These are phyloP conservation scores for Drosophila truncata DNA, from an alignment of 1,140 invertebrate species.

Conservation along the genomic window DNA sequence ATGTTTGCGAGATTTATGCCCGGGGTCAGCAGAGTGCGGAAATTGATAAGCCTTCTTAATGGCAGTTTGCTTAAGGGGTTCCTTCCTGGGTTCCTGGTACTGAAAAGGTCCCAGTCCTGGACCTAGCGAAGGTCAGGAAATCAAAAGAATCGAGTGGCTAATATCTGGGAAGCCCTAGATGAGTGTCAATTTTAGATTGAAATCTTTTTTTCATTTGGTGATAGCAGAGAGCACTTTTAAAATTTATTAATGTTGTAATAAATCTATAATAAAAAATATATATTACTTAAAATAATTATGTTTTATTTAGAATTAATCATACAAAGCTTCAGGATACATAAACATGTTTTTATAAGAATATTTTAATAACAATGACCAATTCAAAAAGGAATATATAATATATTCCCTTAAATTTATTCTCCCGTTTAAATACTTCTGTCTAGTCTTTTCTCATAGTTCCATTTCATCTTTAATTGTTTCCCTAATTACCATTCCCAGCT, in stretches of 20 bases:
- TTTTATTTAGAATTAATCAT: background rate
- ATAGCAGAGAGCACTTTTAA: background rate
- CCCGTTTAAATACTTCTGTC: background rate
- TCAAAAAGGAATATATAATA: background rate
- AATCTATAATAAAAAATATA: background rate
- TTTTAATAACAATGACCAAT: background rate
- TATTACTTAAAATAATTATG: background rate
- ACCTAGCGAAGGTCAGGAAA: conserved; percentile 21
- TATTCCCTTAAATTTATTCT: background rate
- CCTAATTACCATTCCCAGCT: conserved; percentile 10
- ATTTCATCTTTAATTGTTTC: conserved; percentile 5
- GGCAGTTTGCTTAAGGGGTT: conserved; percentile 49
- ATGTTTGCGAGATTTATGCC: conserved; percentile 50
- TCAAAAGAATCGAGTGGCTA: conserved; percentile 32
- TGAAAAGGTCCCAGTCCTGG: background rate
- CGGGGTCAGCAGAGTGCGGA: conserved; percentile 39
- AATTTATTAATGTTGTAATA: background rate
- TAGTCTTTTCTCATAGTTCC: background rate
- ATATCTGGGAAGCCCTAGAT: conserved; percentile 11
- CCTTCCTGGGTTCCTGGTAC: conserved; percentile 13
- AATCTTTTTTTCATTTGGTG: conserved; percentile 3
- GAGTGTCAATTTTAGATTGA: conserved; percentile 3
- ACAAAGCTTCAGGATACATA: background rate
- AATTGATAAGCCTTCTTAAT: conserved; percentile 51
- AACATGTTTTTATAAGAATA: background rate